Evolutionary conservation across 2,888 invertebrate species (phyloP).

Genomic region (Ariolimax columbianus): DNA sequence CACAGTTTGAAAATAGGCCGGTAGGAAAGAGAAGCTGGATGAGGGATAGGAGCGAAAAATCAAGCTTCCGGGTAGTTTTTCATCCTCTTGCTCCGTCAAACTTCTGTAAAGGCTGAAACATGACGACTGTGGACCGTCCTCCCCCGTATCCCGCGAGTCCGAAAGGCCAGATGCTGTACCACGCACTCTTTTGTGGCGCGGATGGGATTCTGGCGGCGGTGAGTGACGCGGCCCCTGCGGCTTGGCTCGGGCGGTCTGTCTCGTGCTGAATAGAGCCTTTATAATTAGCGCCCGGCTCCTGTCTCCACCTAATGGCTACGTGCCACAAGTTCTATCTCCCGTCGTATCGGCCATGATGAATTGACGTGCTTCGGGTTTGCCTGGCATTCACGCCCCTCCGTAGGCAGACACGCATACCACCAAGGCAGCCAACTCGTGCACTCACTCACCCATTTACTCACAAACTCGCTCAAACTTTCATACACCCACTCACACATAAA

Average conservation of each 20-base stretch:
- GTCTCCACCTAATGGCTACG: slow-evolving; percentile 31
- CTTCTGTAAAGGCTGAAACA: background rate
- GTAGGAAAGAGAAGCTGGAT: background rate
- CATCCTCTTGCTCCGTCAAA: background rate
- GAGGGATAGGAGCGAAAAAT: background rate
- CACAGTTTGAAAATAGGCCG: too few relatives aligned
- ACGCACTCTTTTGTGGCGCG: slow-evolving; percentile 12
- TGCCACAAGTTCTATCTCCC: slow-evolving; percentile 24
- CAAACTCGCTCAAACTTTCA: too few relatives aligned
- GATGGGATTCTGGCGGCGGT: background rate
- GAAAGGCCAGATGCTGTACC: slow-evolving; percentile 10
- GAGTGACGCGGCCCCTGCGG: background rate
- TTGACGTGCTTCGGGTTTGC: background rate
- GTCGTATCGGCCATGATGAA: slow-evolving; percentile 23
- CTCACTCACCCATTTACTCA: too few relatives aligned
- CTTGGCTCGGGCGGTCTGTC: background rate
- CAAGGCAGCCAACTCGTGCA: too few relatives aligned
- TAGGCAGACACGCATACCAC: background rate
- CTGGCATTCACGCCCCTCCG: background rate
- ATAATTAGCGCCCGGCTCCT: slow-evolving; percentile 2
- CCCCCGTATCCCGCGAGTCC: background rate
- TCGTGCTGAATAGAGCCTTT: background rate
- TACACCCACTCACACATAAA: too few relatives aligned
- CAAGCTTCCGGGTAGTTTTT: background rate
- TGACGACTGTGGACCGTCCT: background rate